A percentile compares a stretch with the other conserved stretches of the same genome.
Conservation (phyloP, 2,888 invertebrate species). For the Drosophila paranaensis region DNA sequence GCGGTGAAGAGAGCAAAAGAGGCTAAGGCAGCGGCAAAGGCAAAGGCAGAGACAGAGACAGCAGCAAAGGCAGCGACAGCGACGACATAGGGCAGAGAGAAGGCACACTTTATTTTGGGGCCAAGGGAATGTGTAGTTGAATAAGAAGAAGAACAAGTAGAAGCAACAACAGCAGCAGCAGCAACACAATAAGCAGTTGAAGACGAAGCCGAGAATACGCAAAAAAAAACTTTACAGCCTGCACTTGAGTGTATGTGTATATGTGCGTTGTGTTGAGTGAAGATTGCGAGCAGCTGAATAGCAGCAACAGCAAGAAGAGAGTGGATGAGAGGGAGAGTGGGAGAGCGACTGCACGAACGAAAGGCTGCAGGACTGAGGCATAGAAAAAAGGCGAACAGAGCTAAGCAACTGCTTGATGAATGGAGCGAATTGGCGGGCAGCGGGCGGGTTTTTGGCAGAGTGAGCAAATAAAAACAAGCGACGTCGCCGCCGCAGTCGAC, state of each 20-base stretch:
- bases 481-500: slow-evolving; percentile 42
- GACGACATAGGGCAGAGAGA: slow-evolving; percentile 21
- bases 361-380: slow-evolving; percentile 45
- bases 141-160: slow-evolving; percentile 39
- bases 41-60: background rate
- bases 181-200: slow-evolving; percentile 27
- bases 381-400: slow-evolving; percentile 47
- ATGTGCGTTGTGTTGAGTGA: slow-evolving; percentile 27
- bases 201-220: slow-evolving; percentile 40
- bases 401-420: slow-evolving; percentile 68
- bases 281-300: slow-evolving; percentile 41
- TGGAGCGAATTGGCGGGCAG: slow-evolving; percentile 41
- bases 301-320: background rate
- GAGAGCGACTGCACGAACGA: background rate
- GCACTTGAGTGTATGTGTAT: slow-evolving; percentile 11
- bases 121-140: slow-evolving; percentile 57
- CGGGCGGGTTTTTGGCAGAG: slow-evolving; percentile 27
- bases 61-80: background rate
- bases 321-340: background rate
- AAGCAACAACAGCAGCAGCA: slow-evolving; percentile 14
- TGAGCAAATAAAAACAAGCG: slow-evolving; percentile 58
- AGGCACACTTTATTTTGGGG: slow-evolving; percentile 45
- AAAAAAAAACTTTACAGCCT: slow-evolving; percentile 50
- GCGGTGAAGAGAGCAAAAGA: slow-evolving; percentile 26
- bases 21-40: slow-evolving; percentile 11